Conservation (phyloP, 2,113 vertebrate species). For the Vicugna pacos region DNA sequence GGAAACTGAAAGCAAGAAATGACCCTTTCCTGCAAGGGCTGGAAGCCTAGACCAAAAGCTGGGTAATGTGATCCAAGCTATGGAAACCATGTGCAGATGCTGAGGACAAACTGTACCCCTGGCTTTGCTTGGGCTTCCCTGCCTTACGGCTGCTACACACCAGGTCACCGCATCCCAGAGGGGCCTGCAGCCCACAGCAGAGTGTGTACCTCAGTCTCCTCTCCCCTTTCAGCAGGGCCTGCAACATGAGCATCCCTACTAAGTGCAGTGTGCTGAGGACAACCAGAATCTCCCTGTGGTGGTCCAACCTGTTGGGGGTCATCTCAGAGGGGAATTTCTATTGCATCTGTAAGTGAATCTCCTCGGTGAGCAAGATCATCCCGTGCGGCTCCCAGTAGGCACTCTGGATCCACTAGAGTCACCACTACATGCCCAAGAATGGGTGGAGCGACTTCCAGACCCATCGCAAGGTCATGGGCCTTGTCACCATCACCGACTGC, state of each 20-base stretch:
- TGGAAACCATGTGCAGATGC: too few relatives aligned
- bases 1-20: too few relatives aligned
- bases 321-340: conserved; percentile 97
- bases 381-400: conserved; percentile 94
- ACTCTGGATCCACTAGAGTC: conserved; percentile 96
- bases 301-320: conserved; percentile 94
- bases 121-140: accelerated
- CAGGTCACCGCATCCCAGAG: accelerated
- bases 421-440: conserved; percentile 96
- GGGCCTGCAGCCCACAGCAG: too few relatives aligned
- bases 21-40: too few relatives aligned
- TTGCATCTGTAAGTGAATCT: conserved; percentile 95
- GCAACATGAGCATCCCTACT: conserved; percentile 96
- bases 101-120: too few relatives aligned
- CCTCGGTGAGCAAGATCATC: conserved; percentile 93
- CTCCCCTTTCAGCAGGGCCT: neutral
- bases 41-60: too few relatives aligned
- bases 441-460: conserved; percentile 99
- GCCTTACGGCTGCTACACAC: accelerated
- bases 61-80: too few relatives aligned
- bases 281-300: conserved; percentile 98
- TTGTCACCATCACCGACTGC: conserved; percentile 94
- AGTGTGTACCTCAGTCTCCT: accelerated
- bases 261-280: conserved; percentile 98
- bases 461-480: conserved; percentile 96